These are phyloP conservation scores for Rhingia campestris DNA, from an alignment of 2,888 invertebrate genomes.

Conservation along the genomic window DNA sequence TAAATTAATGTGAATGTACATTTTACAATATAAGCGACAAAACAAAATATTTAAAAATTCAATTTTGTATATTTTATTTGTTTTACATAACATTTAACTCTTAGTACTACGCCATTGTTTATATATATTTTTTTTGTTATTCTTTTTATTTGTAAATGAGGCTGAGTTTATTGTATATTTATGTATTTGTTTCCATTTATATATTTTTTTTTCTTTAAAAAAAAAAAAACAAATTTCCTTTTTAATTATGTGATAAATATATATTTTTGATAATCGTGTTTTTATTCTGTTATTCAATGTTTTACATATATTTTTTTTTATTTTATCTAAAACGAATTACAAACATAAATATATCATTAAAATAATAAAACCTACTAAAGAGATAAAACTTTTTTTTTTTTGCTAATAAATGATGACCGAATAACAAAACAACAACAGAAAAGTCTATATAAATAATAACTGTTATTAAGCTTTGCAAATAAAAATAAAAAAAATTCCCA, in stretches of 20 bases:
- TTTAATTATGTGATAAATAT: conserved; percentile 72
- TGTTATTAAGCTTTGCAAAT: conserved; percentile 65
- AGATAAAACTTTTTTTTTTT: conserved; percentile 19
- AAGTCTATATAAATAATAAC: conserved; percentile 30
- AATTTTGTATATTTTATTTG: conserved; percentile 61
- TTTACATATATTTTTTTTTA: conserved; percentile 20
- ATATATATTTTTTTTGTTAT: conserved; percentile 60
- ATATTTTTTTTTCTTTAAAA: conserved; percentile 6
- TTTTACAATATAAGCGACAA: conserved; percentile 58
- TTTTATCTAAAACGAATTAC: conserved; percentile 33
- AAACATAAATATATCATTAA: conserved; percentile 52
- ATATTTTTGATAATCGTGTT: conserved; percentile 70
- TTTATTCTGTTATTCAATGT: conserved; percentile 45
- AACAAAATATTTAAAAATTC: conserved; percentile 47
- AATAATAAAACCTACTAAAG: conserved; percentile 40
- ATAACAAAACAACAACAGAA: conserved; percentile 34
- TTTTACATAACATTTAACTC: conserved; percentile 53
- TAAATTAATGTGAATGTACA: conserved; percentile 52
- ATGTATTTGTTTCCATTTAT: conserved; percentile 61
- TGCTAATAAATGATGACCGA: conserved; percentile 48
- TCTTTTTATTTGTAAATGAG: conserved; percentile 69
- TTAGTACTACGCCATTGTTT: conserved; percentile 69
- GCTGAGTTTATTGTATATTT: conserved; percentile 72
- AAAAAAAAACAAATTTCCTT: conserved; percentile 47
- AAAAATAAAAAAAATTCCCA: conserved; percentile 56